Evolutionary conservation across 2,888 invertebrate species (phyloP).

Genomic region (Lepidochitona cinerea): DNA sequence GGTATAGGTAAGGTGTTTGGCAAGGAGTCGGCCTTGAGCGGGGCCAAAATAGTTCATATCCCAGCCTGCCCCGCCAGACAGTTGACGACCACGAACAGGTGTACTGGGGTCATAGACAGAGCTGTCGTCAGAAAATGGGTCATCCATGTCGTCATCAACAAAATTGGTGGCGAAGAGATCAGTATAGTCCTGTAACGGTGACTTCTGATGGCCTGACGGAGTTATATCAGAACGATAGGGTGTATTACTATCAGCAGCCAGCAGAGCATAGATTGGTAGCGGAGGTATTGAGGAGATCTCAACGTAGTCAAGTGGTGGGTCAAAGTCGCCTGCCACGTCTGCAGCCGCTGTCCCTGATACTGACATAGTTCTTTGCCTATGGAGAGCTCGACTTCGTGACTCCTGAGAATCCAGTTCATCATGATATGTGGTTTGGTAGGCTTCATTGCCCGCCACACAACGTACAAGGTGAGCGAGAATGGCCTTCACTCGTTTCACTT

Average conservation of each 20-base stretch:
- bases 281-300: constrained; percentile 99
- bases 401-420: constrained; percentile 48
- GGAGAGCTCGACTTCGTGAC: constrained; percentile 23
- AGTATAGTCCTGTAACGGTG: constrained; percentile 81
- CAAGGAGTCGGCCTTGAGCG: constrained; percentile 53
- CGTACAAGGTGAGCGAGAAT: constrained; percentile 96
- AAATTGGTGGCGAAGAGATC: constrained; percentile 79
- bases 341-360: constrained; percentile 24
- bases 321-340: constrained; percentile 21
- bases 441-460: constrained; percentile 72
- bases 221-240: constrained; percentile 19
- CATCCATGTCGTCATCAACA: constrained; percentile 46
- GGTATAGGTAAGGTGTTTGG: constrained; percentile 84
- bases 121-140: constrained; percentile 72
- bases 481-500: constrained; percentile 96
- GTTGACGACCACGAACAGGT: constrained; percentile 9
- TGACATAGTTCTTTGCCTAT: constrained; percentile 39
- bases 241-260: constrained; percentile 84
- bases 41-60: constrained; percentile 60
- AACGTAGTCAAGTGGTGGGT: constrained; percentile 73
- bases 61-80: constrained; percentile 23
- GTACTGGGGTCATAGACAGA: constrained; percentile 77
- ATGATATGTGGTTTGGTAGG: constrained; percentile 33
- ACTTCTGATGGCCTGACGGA: constrained; percentile 18
- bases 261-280: constrained; percentile 93